phyloP scores from a whole-genome alignment of 92 coral and sea anemone genomes.

The Siderastrea siderea region DNA sequence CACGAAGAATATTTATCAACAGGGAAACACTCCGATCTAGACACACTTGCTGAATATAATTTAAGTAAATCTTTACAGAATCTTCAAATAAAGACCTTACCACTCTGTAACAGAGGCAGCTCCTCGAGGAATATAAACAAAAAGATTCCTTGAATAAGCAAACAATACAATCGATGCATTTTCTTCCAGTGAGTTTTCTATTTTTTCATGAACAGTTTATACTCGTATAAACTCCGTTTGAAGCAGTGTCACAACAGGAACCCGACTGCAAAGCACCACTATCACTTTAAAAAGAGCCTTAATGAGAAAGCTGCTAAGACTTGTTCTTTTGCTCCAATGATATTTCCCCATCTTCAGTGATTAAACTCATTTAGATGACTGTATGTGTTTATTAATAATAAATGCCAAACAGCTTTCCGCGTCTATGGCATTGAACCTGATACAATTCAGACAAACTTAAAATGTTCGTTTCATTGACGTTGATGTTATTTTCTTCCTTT shows the following conservation, averaged over 20 bases:
- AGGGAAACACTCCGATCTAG: not conserved
- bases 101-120: constrained; percentile 8
- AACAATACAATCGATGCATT: constrained; percentile 4
- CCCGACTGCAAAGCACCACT: not conserved
- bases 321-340: constrained; percentile 34
- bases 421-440: no score
- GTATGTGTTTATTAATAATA: constrained; percentile 34
- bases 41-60: not conserved
- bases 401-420: constrained; percentile 12
- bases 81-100: not conserved
- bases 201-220: not conserved
- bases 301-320: not conserved
- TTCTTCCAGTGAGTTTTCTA: not conserved
- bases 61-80: not conserved
- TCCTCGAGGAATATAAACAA: constrained; percentile 13
- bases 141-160: constrained; percentile 3
- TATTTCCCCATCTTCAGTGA: not conserved
- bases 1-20: not conserved
- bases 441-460: no score
- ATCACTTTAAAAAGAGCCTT: not conserved
- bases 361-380: constrained; percentile 22
- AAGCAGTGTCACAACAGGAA: not conserved
- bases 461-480: no score
- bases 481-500: not conserved
- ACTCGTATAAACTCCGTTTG: not conserved